Conservation (phyloP, 2,113 vertebrate genomes). For the Prietella phreatophila region DNA sequence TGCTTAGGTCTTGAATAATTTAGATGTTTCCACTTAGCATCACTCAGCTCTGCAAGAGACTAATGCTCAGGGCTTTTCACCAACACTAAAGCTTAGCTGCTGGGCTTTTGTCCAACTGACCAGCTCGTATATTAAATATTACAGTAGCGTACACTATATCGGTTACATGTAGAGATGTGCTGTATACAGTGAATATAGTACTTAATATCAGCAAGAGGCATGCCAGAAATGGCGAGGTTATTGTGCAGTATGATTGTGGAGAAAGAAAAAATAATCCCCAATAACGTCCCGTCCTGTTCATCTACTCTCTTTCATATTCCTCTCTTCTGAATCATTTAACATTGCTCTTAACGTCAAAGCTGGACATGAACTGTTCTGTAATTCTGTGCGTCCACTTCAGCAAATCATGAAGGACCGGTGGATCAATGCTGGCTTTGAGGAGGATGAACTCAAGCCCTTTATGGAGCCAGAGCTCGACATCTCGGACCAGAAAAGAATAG, state of each 20-base stretch:
- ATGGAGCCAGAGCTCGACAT: slow-evolving; percentile 82
- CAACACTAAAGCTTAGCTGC: neutral
- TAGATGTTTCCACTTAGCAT: neutral
- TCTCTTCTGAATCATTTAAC: neutral
- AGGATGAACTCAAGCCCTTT: slow-evolving; percentile 85
- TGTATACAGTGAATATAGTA: neutral
- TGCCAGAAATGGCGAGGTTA: neutral
- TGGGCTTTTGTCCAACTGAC: neutral
- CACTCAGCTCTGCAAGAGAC: neutral
- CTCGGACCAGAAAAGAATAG: slow-evolving; percentile 80
- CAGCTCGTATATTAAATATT: slow-evolving; percentile 2
- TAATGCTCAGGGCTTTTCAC: neutral
- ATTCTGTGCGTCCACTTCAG: slow-evolving; percentile 58
- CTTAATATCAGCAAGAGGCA: neutral
- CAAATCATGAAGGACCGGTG: slow-evolving; percentile 98
- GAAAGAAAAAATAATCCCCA: neutral
- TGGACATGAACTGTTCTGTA: neutral
- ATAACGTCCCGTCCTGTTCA: neutral
- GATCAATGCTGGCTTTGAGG: slow-evolving; percentile 87
- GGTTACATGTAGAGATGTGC: neutral
- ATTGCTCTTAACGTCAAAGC: neutral
- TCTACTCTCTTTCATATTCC: neutral
- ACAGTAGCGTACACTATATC: neutral
- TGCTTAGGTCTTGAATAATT: slow-evolving; percentile 26
- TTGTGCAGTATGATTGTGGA: neutral